Evolutionary conservation across 2,797 vertebrate genomes (phyloP).

Genomic region (Enteromius treurensis): DNA sequence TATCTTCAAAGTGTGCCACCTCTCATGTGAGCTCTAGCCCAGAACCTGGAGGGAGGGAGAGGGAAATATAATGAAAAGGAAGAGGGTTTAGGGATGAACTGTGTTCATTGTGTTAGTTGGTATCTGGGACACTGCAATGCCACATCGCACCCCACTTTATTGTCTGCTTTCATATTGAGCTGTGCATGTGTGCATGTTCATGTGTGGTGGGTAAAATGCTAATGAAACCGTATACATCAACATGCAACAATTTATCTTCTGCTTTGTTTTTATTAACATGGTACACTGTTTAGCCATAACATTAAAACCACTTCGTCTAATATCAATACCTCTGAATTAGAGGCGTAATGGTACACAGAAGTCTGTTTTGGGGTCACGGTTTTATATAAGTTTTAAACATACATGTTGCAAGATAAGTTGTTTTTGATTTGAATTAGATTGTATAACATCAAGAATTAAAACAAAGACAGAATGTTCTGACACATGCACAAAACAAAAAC

Average conservation of each 20-base stretch:
- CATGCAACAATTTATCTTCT: background rate
- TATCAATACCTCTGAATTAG: background rate
- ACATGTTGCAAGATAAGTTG: too few relatives aligned
- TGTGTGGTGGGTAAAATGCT: slow-evolving; percentile 1
- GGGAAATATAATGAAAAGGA: slow-evolving; percentile 43
- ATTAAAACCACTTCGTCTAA: background rate
- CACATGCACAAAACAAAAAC: too few relatives aligned
- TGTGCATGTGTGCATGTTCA: slow-evolving; percentile 15
- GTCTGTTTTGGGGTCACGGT: background rate
- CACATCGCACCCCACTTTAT: slow-evolving; percentile 21
- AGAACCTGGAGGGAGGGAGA: slow-evolving; percentile 75
- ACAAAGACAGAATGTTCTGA: background rate
- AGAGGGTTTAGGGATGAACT: slow-evolving; percentile 55
- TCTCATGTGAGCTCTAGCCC: slow-evolving; percentile 89
- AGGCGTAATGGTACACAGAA: background rate
- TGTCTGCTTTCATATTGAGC: slow-evolving; percentile 37
- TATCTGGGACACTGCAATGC: slow-evolving; percentile 62
- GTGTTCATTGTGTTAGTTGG: slow-evolving; percentile 50
- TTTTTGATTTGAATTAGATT: too few relatives aligned
- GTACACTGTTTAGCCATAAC: background rate
- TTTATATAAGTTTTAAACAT: background rate
- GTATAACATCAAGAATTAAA: too few relatives aligned
- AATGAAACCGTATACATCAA: background rate
- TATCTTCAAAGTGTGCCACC: slow-evolving; percentile 89
- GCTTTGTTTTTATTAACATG: background rate